These are phyloP conservation scores for Ctenoplectra terminalis DNA, from an alignment of 1,140 invertebrate genomes.

Conservation along the genomic window DNA sequence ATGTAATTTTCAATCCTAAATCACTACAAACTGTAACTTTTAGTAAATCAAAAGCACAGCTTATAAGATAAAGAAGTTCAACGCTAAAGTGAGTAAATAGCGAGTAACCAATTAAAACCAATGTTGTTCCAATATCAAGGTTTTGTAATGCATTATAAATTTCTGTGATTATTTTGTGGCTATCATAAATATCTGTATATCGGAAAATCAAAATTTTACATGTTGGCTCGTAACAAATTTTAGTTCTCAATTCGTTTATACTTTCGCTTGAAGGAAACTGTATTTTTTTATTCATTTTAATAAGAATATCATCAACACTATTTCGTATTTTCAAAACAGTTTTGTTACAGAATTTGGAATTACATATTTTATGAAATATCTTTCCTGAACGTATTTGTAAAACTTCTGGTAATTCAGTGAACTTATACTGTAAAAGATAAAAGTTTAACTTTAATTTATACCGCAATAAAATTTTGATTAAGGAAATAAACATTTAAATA, in stretches of 20 bases:
- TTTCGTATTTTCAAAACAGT: conserved; percentile 67
- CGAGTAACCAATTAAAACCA: conserved; percentile 78
- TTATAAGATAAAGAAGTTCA: conserved; percentile 77
- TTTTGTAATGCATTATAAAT: conserved; percentile 65
- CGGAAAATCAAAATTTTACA: conserved; percentile 70
- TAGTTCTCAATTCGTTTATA: conserved; percentile 46
- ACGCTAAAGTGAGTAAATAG: conserved; percentile 80
- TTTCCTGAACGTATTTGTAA: conserved; percentile 72
- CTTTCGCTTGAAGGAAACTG: conserved; percentile 62
- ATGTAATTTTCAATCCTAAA: conserved; percentile 73
- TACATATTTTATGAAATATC: conserved; percentile 71
- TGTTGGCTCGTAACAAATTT: conserved; percentile 14
- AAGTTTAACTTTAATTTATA: conserved; percentile 29
- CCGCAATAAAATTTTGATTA: neutral
- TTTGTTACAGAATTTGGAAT: conserved; percentile 77
- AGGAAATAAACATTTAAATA: conserved; percentile 13
- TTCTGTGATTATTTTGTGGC: conserved; percentile 58
- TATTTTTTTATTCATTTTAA: conserved; percentile 43
- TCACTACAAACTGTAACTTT: conserved; percentile 61
- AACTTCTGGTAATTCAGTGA: conserved; percentile 30
- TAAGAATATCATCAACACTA: conserved; percentile 54
- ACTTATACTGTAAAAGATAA: conserved; percentile 53
- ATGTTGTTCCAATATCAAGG: conserved; percentile 59
- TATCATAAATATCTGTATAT: conserved; percentile 65
- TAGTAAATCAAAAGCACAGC: conserved; percentile 74